phyloP scores from a whole-genome alignment of 2,113 vertebrate species.

The Malurus alboscapulatus region DNA sequence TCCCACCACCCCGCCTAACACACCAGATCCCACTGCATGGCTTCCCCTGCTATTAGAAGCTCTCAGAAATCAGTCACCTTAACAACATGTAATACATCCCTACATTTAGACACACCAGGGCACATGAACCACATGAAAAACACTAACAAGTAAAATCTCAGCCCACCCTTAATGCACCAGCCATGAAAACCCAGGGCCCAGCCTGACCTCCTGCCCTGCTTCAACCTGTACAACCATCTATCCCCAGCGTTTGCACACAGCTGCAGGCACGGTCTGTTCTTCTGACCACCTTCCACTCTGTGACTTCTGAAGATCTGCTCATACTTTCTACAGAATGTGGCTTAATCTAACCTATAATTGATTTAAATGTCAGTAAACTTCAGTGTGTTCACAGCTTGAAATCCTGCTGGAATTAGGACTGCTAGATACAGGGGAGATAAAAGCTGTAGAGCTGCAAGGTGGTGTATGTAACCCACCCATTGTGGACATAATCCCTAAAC shows the following conservation, averaged over 20 bases:
- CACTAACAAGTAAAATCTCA: not conserved
- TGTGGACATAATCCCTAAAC: not conserved
- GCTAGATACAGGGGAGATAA: not conserved
- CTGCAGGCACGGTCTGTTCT: not conserved
- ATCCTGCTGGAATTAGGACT: not conserved
- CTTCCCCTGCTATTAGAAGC: not conserved
- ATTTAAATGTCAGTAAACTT: not conserved
- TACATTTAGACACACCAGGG: not conserved
- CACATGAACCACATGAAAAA: not conserved
- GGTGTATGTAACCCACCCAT: not conserved
- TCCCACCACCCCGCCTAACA: fast-evolving
- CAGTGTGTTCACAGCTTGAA: not conserved
- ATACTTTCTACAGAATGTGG: not conserved
- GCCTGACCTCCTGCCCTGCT: not conserved
- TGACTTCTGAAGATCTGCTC: not conserved
- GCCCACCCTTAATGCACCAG: not conserved
- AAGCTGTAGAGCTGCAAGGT: not conserved
- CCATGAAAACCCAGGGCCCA: not conserved
- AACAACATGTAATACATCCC: fast-evolving
- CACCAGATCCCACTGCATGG: not conserved
- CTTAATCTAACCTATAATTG: not conserved
- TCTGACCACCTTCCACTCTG: not conserved
- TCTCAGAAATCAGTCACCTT: not conserved
- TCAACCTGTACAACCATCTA: not conserved
- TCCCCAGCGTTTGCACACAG: fast-evolving